phyloP scores from a whole-genome alignment of 2,888 invertebrate genomes.

The Andrena trimmerana region DNA sequence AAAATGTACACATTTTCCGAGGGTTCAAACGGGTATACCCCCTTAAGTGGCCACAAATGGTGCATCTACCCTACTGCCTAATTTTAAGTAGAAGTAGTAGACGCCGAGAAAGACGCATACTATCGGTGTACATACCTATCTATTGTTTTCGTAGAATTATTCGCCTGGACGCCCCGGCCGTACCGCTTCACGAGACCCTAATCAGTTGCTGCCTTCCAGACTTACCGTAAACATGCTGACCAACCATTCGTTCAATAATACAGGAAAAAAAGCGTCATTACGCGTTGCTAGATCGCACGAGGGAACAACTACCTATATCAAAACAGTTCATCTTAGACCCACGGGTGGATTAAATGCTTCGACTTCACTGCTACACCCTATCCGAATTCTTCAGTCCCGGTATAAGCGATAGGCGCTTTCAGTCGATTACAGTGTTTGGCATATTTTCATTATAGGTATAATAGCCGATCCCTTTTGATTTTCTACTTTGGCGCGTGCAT shows the following conservation, averaged over 20 bases:
- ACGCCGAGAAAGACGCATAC: slow-evolving; percentile 16
- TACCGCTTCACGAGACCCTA: slow-evolving; percentile 84
- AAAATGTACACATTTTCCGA: too few species aligned
- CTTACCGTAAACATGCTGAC: slow-evolving; percentile 15
- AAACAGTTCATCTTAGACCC: background rate
- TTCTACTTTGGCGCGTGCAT: background rate
- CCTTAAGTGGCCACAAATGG: too few species aligned
- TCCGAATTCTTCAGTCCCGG: background rate
- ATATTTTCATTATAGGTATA: too few species aligned
- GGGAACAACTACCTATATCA: background rate
- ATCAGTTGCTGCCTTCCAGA: slow-evolving; percentile 57
- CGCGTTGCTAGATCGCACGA: background rate
- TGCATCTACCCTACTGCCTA: too few species aligned
- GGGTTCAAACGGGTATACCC: too few species aligned
- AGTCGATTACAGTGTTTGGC: background rate
- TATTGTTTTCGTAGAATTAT: slow-evolving; percentile 83
- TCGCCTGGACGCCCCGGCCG: slow-evolving; percentile 84
- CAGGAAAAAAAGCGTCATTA: background rate
- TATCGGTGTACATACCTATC: slow-evolving; percentile 67
- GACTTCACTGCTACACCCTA: background rate
- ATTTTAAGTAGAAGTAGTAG: background rate
- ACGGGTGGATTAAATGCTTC: background rate
- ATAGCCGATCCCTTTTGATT: background rate
- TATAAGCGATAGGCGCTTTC: background rate
- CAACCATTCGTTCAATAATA: slow-evolving; percentile 8